A percentile compares a stretch with the other conserved stretches of the same genome.
These are phyloP conservation scores for Tryphoninae sp. DNA, from an alignment of 2,888 invertebrate species.

Conservation along the genomic window DNA sequence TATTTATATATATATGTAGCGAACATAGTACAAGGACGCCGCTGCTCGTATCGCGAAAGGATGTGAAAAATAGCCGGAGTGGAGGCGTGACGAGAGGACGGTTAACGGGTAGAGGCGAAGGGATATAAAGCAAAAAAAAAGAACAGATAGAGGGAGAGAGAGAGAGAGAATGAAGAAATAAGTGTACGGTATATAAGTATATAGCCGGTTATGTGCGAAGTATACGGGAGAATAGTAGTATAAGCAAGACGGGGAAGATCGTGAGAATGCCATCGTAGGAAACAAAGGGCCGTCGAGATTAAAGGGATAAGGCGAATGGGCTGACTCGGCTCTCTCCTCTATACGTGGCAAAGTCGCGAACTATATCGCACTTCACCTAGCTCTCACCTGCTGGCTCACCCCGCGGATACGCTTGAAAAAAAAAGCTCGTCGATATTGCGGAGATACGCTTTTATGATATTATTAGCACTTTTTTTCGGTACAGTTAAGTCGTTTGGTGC, in stretches of 20 bases:
- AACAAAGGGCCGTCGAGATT: conserved; percentile 64
- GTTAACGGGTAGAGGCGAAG: conserved; percentile 47
- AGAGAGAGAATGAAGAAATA: conserved; percentile 30
- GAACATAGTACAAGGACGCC: conserved; percentile 28
- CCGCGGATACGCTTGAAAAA: conserved; percentile 17
- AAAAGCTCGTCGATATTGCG: conserved; percentile 33
- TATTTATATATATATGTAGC: background rate
- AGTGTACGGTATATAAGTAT: conserved; percentile 41
- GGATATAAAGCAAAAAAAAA: conserved; percentile 27
- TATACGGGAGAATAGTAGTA: conserved; percentile 21
- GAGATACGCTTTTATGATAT: conserved; percentile 29
- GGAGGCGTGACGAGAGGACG: conserved; percentile 49
- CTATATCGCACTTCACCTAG: conserved; percentile 37
- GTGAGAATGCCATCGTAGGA: conserved; percentile 62
- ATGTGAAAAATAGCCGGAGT: conserved; percentile 47
- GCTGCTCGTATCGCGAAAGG: conserved; percentile 37
- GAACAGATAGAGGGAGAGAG: conserved; percentile 19
- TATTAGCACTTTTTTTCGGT: background rate
- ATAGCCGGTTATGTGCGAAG: conserved; percentile 38
- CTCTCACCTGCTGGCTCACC: conserved; percentile 46
- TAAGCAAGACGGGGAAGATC: conserved; percentile 55
- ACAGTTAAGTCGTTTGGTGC: too few relatives aligned
- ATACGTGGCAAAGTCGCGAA: conserved; percentile 26
- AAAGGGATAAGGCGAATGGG: conserved; percentile 61
- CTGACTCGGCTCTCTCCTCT: conserved; percentile 48